These are phyloP conservation scores for Apostichopus californicus DNA, from an alignment of 35 echinoderm and acorn worm species.

Conservation along the genomic window DNA sequence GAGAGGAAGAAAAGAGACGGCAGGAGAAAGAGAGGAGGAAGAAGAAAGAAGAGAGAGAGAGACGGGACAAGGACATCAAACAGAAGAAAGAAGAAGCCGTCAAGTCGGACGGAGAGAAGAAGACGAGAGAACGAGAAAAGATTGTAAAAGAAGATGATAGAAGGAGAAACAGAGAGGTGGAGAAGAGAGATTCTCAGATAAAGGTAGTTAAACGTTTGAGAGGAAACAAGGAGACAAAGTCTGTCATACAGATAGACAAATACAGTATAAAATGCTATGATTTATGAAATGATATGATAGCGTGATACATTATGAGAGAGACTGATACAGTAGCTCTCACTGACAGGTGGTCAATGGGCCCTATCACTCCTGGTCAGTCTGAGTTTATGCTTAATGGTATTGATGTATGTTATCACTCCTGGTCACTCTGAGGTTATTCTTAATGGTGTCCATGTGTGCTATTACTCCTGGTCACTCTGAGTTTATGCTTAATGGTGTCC, in stretches of 20 bases:
- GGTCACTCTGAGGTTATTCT: too few species aligned
- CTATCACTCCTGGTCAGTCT: too few species aligned
- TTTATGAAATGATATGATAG: too few species aligned
- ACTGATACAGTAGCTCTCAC: background rate
- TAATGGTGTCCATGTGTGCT: too few species aligned
- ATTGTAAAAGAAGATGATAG: background rate
- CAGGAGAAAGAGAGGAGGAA: constrained; percentile 23
- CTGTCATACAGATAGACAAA: too few species aligned
- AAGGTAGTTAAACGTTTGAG: background rate
- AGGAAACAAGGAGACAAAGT: too few species aligned
- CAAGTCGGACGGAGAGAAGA: background rate
- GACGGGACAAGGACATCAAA: constrained; percentile 1
- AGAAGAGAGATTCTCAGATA: constrained; percentile 19
- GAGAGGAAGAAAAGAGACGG: constrained; percentile 29
- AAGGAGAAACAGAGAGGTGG: background rate
- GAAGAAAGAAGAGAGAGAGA: constrained; percentile 12
- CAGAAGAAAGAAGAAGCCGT: constrained; percentile 17
- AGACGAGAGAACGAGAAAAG: constrained; percentile 10
- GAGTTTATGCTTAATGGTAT: too few species aligned
- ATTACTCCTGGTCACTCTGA: too few species aligned
- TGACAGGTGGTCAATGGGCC: background rate
- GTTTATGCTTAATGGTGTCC: too few species aligned
- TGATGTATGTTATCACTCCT: too few species aligned
- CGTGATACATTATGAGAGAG: too few species aligned
- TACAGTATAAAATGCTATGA: too few species aligned